Evolutionary conservation across 2,888 invertebrate genomes (phyloP).

Genomic region (Ophion obscuratus): DNA sequence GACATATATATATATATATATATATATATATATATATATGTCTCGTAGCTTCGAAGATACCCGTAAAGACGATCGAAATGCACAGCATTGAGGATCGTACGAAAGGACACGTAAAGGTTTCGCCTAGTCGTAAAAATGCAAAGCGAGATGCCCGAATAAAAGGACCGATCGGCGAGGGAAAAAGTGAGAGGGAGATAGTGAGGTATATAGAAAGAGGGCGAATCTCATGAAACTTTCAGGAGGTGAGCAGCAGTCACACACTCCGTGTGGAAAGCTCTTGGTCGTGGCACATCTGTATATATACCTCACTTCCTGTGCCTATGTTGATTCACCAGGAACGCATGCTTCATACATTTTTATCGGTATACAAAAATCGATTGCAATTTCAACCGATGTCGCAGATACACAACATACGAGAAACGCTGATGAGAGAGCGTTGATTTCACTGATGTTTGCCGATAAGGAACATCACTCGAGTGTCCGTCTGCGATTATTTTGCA

Average conservation of each 20-base stretch:
- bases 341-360: conserved; percentile 10
- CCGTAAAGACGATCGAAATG: conserved; percentile 75
- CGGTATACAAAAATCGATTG: conserved; percentile 8
- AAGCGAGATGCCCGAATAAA: conserved; percentile 44
- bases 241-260: conserved; percentile 67
- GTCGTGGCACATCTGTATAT: conserved; percentile 56
- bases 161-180: conserved; percentile 10
- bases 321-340: conserved; percentile 21
- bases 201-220: background rate
- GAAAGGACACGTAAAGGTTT: conserved; percentile 71
- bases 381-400: conserved; percentile 5
- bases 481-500: too few relatives aligned
- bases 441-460: background rate
- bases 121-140: conserved; percentile 80
- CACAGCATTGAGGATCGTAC: background rate
- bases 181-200: conserved; percentile 3
- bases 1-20: conserved; percentile 52
- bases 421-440: background rate
- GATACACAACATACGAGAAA: background rate
- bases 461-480: too few relatives aligned
- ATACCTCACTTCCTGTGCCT: background rate
- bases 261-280: conserved; percentile 72
- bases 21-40: background rate
- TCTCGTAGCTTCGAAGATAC: conserved; percentile 75
- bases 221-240: conserved; percentile 80